Conservation (phyloP, 2,797 vertebrate species). For the Mormyrops boulengeri region DNA sequence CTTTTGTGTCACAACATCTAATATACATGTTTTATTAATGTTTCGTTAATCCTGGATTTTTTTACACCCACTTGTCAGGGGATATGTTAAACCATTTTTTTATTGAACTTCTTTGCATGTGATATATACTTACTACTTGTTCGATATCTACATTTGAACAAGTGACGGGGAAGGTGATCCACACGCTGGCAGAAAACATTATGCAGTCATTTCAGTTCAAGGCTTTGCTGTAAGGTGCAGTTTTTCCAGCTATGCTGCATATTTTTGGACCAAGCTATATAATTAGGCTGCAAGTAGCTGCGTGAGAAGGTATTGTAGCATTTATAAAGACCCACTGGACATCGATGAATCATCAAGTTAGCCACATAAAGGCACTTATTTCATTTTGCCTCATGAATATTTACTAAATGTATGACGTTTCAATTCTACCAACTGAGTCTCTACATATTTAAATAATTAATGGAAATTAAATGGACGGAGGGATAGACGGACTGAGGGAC, state of each 20-base stretch:
- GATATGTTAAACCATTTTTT: background rate
- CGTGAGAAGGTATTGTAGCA: background rate
- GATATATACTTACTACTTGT: background rate
- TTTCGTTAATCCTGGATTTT: background rate
- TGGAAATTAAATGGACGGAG: background rate
- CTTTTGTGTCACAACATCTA: background rate
- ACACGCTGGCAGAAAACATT: background rate
- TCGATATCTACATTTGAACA: background rate
- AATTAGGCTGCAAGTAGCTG: background rate
- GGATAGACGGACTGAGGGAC: background rate
- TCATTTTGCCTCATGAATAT: background rate
- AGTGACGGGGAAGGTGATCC: background rate
- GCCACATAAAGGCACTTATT: background rate
- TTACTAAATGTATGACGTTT: background rate
- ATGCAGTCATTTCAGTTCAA: background rate
- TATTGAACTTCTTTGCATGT: background rate
- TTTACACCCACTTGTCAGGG: background rate
- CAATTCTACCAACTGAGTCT: background rate
- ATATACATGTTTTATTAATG: background rate
- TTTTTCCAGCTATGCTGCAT: background rate
- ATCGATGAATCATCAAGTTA: background rate
- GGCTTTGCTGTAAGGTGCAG: background rate
- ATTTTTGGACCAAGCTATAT: background rate
- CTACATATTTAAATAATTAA: background rate
- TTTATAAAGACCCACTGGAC: background rate